Evolutionary conservation across 2,113 vertebrate genomes (phyloP).

Genomic region (Nestor notabilis): DNA sequence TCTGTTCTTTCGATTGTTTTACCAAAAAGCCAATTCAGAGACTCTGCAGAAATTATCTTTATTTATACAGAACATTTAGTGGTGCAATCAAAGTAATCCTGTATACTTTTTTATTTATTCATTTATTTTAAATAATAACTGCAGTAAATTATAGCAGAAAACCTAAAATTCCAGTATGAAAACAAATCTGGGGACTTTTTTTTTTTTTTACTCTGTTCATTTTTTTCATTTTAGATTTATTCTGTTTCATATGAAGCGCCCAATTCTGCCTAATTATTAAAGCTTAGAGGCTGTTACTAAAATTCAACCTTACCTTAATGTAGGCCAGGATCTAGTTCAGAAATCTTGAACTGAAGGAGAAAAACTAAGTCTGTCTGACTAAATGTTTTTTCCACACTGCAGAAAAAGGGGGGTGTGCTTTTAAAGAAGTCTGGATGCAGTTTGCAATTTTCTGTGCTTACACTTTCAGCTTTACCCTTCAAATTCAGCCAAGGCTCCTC

Average conservation of each 20-base stretch:
- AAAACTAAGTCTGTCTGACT: background rate
- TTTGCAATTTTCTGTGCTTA: background rate
- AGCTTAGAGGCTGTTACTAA: background rate
- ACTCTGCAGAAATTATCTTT: background rate
- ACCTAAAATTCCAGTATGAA: background rate
- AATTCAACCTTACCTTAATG: background rate
- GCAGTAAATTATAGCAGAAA: conserved; percentile 2
- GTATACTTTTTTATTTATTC: background rate
- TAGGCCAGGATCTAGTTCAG: background rate
- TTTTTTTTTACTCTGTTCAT: background rate
- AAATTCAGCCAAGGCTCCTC: background rate
- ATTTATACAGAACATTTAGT: conserved; percentile 17
- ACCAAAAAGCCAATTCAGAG: conserved; percentile 34
- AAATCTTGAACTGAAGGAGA: background rate
- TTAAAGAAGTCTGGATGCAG: background rate
- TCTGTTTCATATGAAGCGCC: background rate
- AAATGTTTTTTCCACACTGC: background rate
- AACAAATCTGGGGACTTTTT: background rate
- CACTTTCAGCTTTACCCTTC: background rate
- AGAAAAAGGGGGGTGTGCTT: background rate
- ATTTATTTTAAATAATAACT: background rate
- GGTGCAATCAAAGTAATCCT: conserved; percentile 31
- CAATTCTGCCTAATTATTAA: background rate
- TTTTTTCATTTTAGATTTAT: conserved; percentile 40
- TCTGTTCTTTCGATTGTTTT: conserved; percentile 28